phyloP scores from a whole-genome alignment of 2,113 vertebrate genomes.

The Apteryx mantelli region DNA sequence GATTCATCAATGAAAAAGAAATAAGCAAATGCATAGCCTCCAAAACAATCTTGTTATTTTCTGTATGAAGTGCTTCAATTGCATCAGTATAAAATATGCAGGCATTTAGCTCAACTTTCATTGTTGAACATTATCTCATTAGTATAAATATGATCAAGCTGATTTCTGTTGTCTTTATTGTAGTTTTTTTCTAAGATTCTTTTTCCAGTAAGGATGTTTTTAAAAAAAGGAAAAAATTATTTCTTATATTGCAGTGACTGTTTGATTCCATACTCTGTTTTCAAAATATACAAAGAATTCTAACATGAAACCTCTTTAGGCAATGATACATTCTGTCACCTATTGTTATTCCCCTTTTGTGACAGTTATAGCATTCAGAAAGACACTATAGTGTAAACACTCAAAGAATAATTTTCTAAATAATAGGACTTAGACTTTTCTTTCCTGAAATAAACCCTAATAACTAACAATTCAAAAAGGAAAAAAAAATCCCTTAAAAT shows the following conservation, averaged over 20 bases:
- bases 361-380: background rate
- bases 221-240: background rate
- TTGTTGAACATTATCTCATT: background rate
- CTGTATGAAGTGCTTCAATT: background rate
- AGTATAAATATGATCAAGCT: background rate
- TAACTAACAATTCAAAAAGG: background rate
- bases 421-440: rapidly evolving
- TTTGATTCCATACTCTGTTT: background rate
- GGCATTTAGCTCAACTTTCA: background rate
- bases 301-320: background rate
- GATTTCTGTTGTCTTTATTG: background rate
- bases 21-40: background rate
- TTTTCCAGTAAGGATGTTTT: background rate
- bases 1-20: background rate
- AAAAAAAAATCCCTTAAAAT: background rate
- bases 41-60: background rate
- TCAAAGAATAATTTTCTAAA: background rate
- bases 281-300: background rate
- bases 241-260: background rate
- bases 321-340: background rate
- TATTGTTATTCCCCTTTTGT: background rate
- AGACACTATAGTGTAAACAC: background rate
- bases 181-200: background rate
- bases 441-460: background rate
- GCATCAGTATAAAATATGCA: background rate